Base-by-base conservation (phyloP, 2,888 invertebrate genomes). In the Tetragonisca angustula region DNA sequence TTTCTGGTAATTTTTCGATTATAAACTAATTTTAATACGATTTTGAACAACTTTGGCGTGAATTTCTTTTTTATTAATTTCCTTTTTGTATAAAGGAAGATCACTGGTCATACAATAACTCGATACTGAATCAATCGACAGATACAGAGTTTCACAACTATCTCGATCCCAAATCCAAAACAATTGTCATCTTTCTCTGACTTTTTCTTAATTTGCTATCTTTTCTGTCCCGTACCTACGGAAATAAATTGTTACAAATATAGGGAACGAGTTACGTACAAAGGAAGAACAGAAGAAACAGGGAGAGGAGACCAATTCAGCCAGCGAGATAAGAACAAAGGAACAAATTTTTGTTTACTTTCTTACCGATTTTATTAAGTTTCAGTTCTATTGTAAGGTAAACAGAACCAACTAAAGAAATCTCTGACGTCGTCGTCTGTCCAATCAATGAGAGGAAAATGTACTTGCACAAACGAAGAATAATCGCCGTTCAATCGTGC, bases 361-460 rank as follows among this genome's bases (percentile, higher is more conserved):
- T 15, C 75, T 74, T 81, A 82, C 70, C 59, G 21, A 19, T 32
- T 56, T 27, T 15, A 56, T 49, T 50, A 50, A 19, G 43, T n/a
- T 62, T 81, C 32, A 32, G n/a, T 27, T 15, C 24, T 52, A 43
- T 85, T 81, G 70, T 91, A 88, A 32, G 88, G 86, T 54, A 92
- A 78, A 83, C 71, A 91, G 64, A 93, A 84, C 21, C 83, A 88
- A 21, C 56, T 76, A 21, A 85, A 85, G 71, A 93, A 91, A 43
- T 62, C 83, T 68, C 77, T 81, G 19, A 90, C 80, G 67, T 91
- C 87, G 52, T 87, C 76, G 6, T 87, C 49, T 11, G 89, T 89
- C 93, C 92, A 93, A 43, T 87, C 72, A 49, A 68, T 79, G 36
- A 93, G 84, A 24, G 85, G 85, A 43, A 36, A 83, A n/a, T 59